Base-by-base conservation (phyloP, 1,140 invertebrate genomes). In the Halyomorpha halys region DNA sequence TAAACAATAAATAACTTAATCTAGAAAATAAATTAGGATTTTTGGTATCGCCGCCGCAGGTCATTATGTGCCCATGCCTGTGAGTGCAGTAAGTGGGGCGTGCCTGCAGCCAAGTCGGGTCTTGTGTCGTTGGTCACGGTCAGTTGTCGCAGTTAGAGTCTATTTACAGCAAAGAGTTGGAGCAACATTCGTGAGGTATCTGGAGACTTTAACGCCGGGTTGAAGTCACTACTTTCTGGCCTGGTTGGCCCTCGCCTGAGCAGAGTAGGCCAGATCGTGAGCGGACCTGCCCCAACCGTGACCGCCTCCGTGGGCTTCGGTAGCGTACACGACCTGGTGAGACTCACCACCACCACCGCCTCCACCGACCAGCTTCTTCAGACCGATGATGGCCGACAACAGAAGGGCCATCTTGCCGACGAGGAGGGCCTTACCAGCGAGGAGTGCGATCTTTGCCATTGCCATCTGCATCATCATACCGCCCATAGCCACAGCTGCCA, bases 381-480 rank as follows among this genome's bases (percentile, higher is more conserved):
- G 63, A 21, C 65, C 44, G 69, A 86, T 78, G 3, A 80, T 76
- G 2, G 84, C 83, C n/a, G 86, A 70, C 54, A 85, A 74, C 23
- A 56, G 53, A 14, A 86, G 70, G 1, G 84, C 83, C 47, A 86
- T 79, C 71, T 86, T 86, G 1, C 83, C 81, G 25, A 85, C 79
- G 9, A 86, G 74, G 39, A 86, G 74, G 11, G 84, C 84, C 2
- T 82, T 81, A 21, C 83, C 84, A 15, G 83, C 82, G 44, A 84
- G 73, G 56, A 86, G 78, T 13, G 83, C 82, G 45, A 86, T 80
- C 73, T 84, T 86, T 11, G 82, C 83, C 66, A 85, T 81, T 51
- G 83, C 81, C 73, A 85, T 71, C 74, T 86, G 82, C 1, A 80
- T 79, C 74, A 86, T 75, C 73, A 85, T 81, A 51, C 76, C 77